Evolutionary conservation across 1,140 invertebrate genomes (phyloP).

Genomic region (Hermetia illucens): DNA sequence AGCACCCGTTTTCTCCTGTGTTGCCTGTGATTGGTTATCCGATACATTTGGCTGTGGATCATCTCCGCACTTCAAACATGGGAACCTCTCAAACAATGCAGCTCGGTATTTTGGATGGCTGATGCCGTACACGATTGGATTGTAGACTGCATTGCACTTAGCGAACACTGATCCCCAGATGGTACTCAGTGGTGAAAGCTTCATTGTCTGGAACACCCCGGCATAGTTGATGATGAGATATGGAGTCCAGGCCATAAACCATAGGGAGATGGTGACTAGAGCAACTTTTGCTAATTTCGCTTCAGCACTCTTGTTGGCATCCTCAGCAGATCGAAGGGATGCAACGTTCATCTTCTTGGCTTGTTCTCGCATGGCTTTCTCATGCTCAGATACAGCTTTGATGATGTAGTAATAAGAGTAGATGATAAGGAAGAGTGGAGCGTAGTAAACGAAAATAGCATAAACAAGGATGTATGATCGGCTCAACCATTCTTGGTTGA

Average conservation of each 20-base stretch:
- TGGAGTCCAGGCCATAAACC: constrained; percentile 64
- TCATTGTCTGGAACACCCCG: constrained; percentile 45
- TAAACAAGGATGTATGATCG: constrained; percentile 50
- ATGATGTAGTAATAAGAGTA: constrained; percentile 60
- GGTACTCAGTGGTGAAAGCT: constrained; percentile 47
- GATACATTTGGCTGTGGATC: constrained; percentile 5
- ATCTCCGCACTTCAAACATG: constrained; percentile 33
- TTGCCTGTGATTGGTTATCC: constrained; percentile 1
- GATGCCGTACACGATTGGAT: constrained; percentile 53
- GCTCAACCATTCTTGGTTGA: constrained; percentile 45
- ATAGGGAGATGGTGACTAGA: constrained; percentile 55
- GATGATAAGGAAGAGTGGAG: constrained; percentile 49
- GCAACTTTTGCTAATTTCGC: constrained; percentile 51
- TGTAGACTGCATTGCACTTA: constrained; percentile 50
- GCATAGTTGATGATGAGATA: constrained; percentile 57
- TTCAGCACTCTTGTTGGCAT: constrained; percentile 39
- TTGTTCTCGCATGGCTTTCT: constrained; percentile 48
- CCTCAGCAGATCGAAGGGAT: constrained; percentile 40
- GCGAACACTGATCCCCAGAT: constrained; percentile 55
- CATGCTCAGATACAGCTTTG: constrained; percentile 48
- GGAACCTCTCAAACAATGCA: constrained; percentile 48
- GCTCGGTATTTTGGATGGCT: constrained; percentile 49
- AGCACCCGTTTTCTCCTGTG: not conserved
- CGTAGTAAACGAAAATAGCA: constrained; percentile 44
- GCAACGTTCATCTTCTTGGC: constrained; percentile 54